Conservation (phyloP, 2,888 invertebrate genomes). For the Chymomyza fuscimana region DNA sequence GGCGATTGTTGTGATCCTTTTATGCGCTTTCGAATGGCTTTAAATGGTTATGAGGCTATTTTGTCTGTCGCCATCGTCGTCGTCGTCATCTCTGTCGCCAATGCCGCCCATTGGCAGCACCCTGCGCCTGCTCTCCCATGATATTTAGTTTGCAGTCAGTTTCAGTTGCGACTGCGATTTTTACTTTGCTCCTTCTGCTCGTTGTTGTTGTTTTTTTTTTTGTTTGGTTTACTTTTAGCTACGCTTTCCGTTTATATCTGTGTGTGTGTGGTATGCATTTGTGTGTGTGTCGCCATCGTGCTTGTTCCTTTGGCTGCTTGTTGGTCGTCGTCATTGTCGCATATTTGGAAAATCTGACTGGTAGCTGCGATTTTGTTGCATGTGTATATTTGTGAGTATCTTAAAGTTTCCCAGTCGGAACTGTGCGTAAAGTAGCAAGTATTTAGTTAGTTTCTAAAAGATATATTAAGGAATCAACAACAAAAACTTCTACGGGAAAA, state of each 20-base stretch:
- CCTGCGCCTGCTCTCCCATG: conserved; percentile 27
- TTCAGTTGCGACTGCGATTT: conserved; percentile 68
- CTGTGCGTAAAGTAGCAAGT: not conserved
- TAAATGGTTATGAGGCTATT: conserved; percentile 79
- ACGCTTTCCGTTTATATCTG: conserved; percentile 21
- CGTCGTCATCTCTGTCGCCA: conserved; percentile 41
- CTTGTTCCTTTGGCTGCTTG: conserved; percentile 25
- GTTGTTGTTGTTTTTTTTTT: conserved; percentile 35
- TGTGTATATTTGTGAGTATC: conserved; percentile 28
- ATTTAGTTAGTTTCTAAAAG: not conserved
- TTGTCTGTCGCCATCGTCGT: conserved; percentile 50
- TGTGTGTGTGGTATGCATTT: conserved; percentile 10
- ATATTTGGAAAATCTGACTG: conserved; percentile 71
- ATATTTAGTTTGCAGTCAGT: conserved; percentile 65
- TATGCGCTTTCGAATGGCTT: conserved; percentile 80
- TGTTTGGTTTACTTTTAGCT: conserved; percentile 33
- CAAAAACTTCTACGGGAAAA: too few species aligned
- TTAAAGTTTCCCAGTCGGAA: conserved; percentile 14
- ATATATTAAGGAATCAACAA: too few species aligned
- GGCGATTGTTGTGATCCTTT: conserved; percentile 81
- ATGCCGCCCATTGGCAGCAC: conserved; percentile 17
- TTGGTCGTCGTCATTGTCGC: conserved; percentile 25
- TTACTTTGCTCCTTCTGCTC: conserved; percentile 48
- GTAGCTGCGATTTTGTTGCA: conserved; percentile 40
- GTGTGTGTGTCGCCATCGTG: conserved; percentile 32